Conservation (phyloP, 53 echinoderm and acorn worm species). For the Apostichopus leukothele region DNA sequence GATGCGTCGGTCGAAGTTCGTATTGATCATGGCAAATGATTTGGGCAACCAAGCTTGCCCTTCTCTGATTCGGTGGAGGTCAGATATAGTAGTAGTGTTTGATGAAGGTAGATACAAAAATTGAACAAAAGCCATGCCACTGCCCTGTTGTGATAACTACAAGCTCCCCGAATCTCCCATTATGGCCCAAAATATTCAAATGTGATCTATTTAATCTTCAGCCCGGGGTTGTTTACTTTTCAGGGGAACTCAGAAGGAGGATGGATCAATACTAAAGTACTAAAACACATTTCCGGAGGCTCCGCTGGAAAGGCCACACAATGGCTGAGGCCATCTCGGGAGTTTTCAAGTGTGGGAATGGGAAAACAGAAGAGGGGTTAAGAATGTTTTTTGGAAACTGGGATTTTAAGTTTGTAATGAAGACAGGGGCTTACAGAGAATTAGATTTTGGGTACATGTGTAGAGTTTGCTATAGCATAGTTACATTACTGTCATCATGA, state of each 20-base stretch:
- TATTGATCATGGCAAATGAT: neutral
- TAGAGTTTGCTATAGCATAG: neutral
- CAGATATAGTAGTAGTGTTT: neutral
- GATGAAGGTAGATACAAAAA: slow-evolving; percentile 38
- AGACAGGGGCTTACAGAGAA: slow-evolving; percentile 1
- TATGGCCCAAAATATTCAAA: slow-evolving; percentile 45
- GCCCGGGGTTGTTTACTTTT: slow-evolving; percentile 34
- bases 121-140: slow-evolving; percentile 17
- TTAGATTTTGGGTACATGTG: neutral
- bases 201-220: slow-evolving; percentile 43
- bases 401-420: neutral
- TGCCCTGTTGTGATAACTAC: slow-evolving; percentile 29
- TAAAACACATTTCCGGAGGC: slow-evolving; percentile 32
- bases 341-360: slow-evolving; percentile 30
- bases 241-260: slow-evolving; percentile 33
- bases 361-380: slow-evolving; percentile 3
- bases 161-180: slow-evolving; percentile 31
- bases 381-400: neutral
- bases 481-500: too few species aligned
- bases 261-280: slow-evolving; percentile 45
- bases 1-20: neutral
- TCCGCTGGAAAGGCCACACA: slow-evolving; percentile 2
- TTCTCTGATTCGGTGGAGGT: neutral
- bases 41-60: neutral
- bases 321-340: slow-evolving; percentile 18